Evolutionary conservation across 2,113 vertebrate genomes (phyloP).

Genomic region (Hipposideros armiger): DNA sequence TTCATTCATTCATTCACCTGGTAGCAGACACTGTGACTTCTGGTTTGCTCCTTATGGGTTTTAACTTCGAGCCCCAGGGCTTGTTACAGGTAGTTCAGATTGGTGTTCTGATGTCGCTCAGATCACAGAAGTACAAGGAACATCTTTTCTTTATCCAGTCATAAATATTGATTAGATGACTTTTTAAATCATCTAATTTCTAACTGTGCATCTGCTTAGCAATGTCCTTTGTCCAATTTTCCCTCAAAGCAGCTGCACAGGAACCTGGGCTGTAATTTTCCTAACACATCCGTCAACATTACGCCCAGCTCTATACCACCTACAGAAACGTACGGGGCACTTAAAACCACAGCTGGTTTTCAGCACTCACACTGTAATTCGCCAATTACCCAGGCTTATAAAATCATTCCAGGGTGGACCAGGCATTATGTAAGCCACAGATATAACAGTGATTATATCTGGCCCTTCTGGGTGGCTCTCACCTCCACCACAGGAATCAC

Average conservation of each 20-base stretch:
- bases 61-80: neutral
- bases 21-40: neutral
- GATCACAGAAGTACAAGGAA: conserved; percentile 9
- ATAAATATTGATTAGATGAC: conserved; percentile 69
- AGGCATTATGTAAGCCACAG: conserved; percentile 72
- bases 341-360: conserved; percentile 80
- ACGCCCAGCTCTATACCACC: conserved; percentile 66
- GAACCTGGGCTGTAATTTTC: conserved; percentile 68
- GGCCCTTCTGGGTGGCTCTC: conserved; percentile 75
- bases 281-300: conserved; percentile 70
- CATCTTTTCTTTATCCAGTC: conserved; percentile 39
- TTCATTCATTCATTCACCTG: neutral
- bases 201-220: conserved; percentile 65
- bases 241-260: conserved; percentile 57
- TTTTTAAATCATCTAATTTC: conserved; percentile 72
- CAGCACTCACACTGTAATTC: conserved; percentile 78
- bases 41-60: neutral
- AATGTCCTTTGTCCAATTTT: conserved; percentile 46
- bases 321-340: conserved; percentile 64
- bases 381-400: conserved; percentile 79
- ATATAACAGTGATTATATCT: conserved; percentile 78
- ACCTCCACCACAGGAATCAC: conserved; percentile 67
- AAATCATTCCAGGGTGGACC: conserved; percentile 73
- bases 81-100: neutral
- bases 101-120: neutral